Evolutionary conservation across 37 sponge, comb jelly and placozoan genomes (phyloP).

Genomic region (Hexactinellida sp.): DNA sequence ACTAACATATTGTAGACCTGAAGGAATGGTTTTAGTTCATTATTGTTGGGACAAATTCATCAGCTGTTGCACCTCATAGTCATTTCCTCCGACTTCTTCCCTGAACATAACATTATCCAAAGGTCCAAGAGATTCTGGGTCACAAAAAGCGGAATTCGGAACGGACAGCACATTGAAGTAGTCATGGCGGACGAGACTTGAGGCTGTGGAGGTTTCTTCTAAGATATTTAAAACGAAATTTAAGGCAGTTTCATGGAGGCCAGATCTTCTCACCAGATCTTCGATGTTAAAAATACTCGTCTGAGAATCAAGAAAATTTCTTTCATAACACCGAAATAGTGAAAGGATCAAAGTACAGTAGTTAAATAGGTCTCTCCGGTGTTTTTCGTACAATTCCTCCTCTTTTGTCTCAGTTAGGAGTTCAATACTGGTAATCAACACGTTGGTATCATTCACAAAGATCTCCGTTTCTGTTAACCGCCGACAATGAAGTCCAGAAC

Average conservation of each 20-base stretch:
- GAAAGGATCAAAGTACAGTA: neutral
- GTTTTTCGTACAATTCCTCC: neutral
- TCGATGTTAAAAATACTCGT: neutral
- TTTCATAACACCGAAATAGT: neutral
- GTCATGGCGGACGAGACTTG: neutral
- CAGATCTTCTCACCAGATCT: neutral
- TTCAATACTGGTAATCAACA: neutral
- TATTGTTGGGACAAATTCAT: no score
- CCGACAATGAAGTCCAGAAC: neutral
- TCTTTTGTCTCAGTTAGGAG: neutral
- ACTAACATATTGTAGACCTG: no score
- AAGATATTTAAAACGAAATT: neutral
- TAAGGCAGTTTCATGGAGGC: neutral
- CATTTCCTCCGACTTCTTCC: neutral
- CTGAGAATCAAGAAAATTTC: neutral
- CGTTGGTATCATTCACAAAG: neutral
- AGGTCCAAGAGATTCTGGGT: neutral
- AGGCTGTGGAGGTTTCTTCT: neutral
- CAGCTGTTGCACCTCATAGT: neutral
- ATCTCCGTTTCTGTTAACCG: neutral
- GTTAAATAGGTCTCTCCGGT: neutral
- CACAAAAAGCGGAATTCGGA: neutral
- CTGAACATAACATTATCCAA: neutral
- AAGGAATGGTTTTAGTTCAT: no score
- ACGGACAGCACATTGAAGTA: neutral